These are phyloP conservation scores for Clamator glandarius DNA, from an alignment of 2,797 vertebrate genomes.

Conservation along the genomic window DNA sequence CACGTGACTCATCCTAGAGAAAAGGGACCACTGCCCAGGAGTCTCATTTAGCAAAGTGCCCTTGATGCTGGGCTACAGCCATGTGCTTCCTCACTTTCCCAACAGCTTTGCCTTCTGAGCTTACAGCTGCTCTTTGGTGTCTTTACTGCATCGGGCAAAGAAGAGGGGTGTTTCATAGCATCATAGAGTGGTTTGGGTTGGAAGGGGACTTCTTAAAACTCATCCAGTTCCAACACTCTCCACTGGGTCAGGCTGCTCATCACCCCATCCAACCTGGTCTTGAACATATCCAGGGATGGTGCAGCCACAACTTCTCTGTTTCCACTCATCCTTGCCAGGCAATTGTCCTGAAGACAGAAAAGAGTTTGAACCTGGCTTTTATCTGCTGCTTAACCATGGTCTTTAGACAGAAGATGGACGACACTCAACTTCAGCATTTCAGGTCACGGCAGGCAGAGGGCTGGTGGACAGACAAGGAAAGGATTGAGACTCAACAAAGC, in stretches of 20 bases:
- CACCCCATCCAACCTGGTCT: too few relatives aligned
- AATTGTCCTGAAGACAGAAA: neutral
- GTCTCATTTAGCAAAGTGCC: neutral
- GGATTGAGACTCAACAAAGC: neutral
- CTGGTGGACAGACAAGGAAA: neutral
- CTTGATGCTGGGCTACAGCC: neutral
- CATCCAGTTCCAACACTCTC: too few relatives aligned
- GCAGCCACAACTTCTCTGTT: too few relatives aligned
- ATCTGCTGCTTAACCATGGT: neutral
- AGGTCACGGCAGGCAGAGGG: neutral
- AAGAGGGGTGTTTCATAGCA: neutral
- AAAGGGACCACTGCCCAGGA: neutral
- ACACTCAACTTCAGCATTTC: rapidly evolving
- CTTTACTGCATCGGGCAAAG: neutral
- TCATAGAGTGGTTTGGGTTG: too few relatives aligned
- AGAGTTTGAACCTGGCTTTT: neutral
- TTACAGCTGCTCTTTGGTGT: neutral
- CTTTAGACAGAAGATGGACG: neutral
- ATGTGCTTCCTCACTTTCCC: neutral
- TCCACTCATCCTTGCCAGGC: neutral
- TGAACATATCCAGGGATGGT: too few relatives aligned
- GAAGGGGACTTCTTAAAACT: too few relatives aligned
- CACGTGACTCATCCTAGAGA: neutral
- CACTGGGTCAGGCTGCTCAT: too few relatives aligned
- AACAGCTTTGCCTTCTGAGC: neutral